These are phyloP conservation scores for Ptycholaimellus sp. DNA, from an alignment of 2,888 invertebrate species.

Conservation along the genomic window DNA sequence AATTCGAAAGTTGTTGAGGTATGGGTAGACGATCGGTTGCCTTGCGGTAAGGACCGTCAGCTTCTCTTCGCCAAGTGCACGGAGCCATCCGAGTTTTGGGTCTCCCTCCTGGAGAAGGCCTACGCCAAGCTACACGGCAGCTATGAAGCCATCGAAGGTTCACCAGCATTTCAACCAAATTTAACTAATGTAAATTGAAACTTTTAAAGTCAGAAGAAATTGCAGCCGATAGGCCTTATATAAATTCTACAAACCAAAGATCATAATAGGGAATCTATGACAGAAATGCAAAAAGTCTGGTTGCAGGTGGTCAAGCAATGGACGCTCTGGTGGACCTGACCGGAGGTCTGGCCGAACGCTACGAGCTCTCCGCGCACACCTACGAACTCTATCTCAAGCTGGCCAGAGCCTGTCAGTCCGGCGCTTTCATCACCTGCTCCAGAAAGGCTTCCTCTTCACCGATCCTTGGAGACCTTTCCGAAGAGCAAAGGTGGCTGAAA, in stretches of 20 bases:
- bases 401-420: conserved; percentile 22
- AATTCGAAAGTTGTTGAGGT: too few species aligned
- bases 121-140: conserved; percentile 31
- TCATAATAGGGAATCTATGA: neutral
- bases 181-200: too few species aligned
- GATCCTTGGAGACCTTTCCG: neutral
- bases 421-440: conserved; percentile 31
- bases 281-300: neutral
- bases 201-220: too few species aligned
- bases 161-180: too few species aligned
- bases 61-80: conserved; percentile 23
- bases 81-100: conserved; percentile 26
- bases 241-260: too few species aligned
- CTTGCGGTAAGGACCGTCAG: too few species aligned
- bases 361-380: neutral
- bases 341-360: conserved; percentile 2
- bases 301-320: conserved; percentile 29
- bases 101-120: conserved; percentile 25
- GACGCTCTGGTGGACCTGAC: conserved; percentile 32
- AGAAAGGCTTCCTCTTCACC: conserved; percentile 22
- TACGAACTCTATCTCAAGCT: conserved; percentile 25
- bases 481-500: neutral
- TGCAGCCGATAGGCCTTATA: too few species aligned
- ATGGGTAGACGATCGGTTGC: too few species aligned
- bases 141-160: conserved; percentile 30